These are phyloP conservation scores for Crossaster papposus DNA, from an alignment of 53 echinoderm and acorn worm genomes.

Conservation along the genomic window DNA sequence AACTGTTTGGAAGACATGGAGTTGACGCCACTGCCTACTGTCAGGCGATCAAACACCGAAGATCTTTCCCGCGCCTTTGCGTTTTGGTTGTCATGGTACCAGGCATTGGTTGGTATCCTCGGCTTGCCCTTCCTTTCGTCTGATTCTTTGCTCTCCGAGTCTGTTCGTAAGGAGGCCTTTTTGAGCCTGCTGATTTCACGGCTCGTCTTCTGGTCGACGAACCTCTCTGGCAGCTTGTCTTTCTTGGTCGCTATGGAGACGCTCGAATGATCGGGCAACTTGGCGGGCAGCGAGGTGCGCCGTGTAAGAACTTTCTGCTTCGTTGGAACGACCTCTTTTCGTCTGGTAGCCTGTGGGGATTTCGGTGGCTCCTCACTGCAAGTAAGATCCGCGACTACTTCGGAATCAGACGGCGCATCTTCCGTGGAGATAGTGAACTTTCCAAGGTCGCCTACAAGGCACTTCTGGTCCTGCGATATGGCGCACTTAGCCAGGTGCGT, in stretches of 20 bases:
- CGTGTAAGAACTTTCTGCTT: background rate
- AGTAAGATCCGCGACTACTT: background rate
- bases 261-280: background rate
- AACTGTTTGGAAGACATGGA: slow-evolving; percentile 39
- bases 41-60: slow-evolving; percentile 53
- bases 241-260: slow-evolving; percentile 12
- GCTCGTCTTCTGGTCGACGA: slow-evolving; percentile 13
- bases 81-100: slow-evolving; percentile 25
- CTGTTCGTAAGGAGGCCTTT: slow-evolving; percentile 10
- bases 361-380: background rate
- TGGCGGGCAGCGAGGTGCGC: slow-evolving; percentile 16
- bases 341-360: background rate
- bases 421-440: slow-evolving; percentile 5
- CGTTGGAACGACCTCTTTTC: background rate
- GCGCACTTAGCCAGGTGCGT: slow-evolving; percentile 40
- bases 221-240: slow-evolving; percentile 11
- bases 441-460: slow-evolving; percentile 19
- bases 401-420: background rate
- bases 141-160: background rate
- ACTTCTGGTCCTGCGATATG: slow-evolving; percentile 32
- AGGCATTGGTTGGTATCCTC: slow-evolving; percentile 31
- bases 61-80: slow-evolving; percentile 38
- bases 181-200: slow-evolving; percentile 33
- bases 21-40: background rate
- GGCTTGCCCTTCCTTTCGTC: slow-evolving; percentile 46